Conservation (phyloP, 2,888 invertebrate genomes). For the Loripinus fragilis region DNA sequence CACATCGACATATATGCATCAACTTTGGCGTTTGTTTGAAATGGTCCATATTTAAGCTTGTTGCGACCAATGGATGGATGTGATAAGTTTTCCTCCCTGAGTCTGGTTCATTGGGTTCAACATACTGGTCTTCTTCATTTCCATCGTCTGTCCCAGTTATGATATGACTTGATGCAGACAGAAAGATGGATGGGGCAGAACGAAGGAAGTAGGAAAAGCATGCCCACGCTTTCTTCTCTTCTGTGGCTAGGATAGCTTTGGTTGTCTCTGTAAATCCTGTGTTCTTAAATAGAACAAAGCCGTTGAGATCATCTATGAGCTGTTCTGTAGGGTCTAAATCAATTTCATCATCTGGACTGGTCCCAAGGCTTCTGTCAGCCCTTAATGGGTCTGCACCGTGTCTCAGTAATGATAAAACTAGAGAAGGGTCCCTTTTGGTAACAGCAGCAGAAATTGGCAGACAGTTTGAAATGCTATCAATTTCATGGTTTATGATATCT, state of each 20-base stretch:
- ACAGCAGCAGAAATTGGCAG: conserved; percentile 62
- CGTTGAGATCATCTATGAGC: conserved; percentile 63
- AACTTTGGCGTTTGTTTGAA: conserved; percentile 50
- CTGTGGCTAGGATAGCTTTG: conserved; percentile 47
- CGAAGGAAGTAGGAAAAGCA: conserved; percentile 58
- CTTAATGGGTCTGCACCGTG: conserved; percentile 65
- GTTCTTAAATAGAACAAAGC: conserved; percentile 62
- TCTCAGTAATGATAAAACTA: conserved; percentile 57
- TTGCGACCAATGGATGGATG: conserved; percentile 55
- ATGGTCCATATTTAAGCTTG: conserved; percentile 39
- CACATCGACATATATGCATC: conserved; percentile 58
- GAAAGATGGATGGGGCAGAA: conserved; percentile 44
- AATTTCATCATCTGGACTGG: conserved; percentile 19
- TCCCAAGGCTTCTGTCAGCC: not conserved
- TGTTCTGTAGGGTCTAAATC: conserved; percentile 57
- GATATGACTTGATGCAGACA: conserved; percentile 55
- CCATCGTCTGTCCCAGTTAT: conserved; percentile 33
- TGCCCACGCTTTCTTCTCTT: conserved; percentile 54
- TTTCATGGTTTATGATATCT: conserved; percentile 53
- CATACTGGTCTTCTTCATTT: not conserved
- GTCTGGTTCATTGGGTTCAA: not conserved
- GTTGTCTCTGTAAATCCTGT: conserved; percentile 58
- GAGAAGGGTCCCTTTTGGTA: conserved; percentile 55
- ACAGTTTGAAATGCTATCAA: conserved; percentile 45
- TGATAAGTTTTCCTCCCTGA: conserved; percentile 50